A percentile compares a stretch with the other conserved stretches of the same genome.
Conservation (phyloP, 2,888 invertebrate species). For the Celastrina argiolus region DNA sequence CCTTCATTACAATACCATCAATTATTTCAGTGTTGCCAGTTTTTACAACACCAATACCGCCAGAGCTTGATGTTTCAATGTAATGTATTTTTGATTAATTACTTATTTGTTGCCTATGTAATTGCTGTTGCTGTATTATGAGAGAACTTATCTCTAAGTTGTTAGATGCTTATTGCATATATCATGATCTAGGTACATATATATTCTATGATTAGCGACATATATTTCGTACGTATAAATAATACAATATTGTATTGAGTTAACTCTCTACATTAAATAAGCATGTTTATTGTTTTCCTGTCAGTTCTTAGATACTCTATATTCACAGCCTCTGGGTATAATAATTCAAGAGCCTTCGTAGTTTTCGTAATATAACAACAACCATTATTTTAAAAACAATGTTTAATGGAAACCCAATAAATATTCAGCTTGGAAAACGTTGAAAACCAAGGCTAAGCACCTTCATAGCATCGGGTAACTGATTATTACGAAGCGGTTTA, state of each 20-base stretch:
- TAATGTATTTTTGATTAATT: slow-evolving; percentile 5
- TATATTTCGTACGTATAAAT: too few species aligned
- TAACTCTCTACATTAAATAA: too few species aligned
- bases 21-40: slow-evolving; percentile 26
- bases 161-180: too few species aligned
- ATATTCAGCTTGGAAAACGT: neutral
- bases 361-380: neutral
- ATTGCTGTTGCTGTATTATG: neutral
- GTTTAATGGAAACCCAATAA: neutral
- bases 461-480: neutral
- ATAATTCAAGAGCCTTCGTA: neutral
- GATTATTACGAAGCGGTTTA: neutral
- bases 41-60: slow-evolving; percentile 2
- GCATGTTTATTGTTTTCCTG: too few species aligned
- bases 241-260: too few species aligned
- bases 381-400: neutral
- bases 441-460: neutral
- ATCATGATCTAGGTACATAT: too few species aligned
- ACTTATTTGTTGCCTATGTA: neutral
- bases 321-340: too few species aligned
- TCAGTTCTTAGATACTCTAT: too few species aligned
- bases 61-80: slow-evolving; percentile 14
- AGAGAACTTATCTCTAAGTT: too few species aligned
- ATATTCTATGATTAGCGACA: too few species aligned
- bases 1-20: slow-evolving; percentile 26